A percentile compares a stretch with the other conserved stretches of the same genome.
Evolutionary conservation across 2,113 vertebrate genomes (phyloP).

Genomic region (Periophthalmus modestus): DNA sequence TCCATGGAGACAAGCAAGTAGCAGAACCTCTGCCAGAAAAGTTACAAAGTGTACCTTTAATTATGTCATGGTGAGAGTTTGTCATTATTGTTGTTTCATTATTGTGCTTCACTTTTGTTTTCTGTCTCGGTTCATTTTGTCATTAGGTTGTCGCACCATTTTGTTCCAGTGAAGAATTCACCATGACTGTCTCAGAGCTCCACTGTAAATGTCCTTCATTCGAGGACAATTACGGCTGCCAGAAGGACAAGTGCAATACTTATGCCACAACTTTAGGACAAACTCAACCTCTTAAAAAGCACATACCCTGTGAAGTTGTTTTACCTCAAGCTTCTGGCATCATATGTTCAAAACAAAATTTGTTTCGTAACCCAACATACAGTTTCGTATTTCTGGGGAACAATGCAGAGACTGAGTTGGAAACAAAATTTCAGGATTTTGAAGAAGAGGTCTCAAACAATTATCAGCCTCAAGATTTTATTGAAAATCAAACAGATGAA

Average conservation of each 20-base stretch:
- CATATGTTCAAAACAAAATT: not conserved
- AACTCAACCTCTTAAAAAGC: not conserved
- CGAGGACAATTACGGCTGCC: not conserved
- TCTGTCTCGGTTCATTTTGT: not conserved
- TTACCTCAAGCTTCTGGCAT: not conserved
- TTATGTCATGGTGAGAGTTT: not conserved
- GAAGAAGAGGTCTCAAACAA: not conserved
- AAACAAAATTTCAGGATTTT: not conserved
- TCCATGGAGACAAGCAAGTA: no score
- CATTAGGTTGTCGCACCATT: conserved; percentile 27
- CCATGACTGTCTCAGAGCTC: conserved; percentile 19
- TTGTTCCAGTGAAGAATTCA: not conserved
- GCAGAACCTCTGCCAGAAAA: no score
- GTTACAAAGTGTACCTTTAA: no score
- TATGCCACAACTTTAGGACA: not conserved
- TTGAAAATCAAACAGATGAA: not conserved
- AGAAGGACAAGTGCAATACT: not conserved
- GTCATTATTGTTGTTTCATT: not conserved
- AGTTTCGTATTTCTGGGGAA: not conserved
- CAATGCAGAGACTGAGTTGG: not conserved
- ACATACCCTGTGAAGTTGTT: not conserved
- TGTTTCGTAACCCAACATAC: conserved; percentile 43
- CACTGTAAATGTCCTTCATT: not conserved
- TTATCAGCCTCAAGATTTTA: conserved; percentile 31
- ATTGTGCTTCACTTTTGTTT: not conserved